These are phyloP conservation scores for Oscheius myriophilus DNA, from an alignment of 2,888 invertebrate species.

Conservation along the genomic window DNA sequence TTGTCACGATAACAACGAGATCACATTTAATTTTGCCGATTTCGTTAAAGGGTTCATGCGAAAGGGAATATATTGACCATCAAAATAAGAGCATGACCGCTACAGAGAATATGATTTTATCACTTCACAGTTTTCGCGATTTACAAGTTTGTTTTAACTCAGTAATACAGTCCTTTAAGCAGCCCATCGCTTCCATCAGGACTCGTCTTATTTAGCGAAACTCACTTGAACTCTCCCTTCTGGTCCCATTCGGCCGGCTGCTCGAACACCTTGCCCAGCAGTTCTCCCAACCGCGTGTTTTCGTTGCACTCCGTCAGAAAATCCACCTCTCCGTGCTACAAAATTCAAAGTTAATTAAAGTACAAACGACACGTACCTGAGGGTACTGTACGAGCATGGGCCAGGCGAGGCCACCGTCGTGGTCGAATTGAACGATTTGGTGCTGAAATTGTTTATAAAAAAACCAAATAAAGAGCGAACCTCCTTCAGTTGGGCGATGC, in stretches of 20 bases:
- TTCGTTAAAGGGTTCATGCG: too few species aligned
- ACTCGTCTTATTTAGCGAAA: too few species aligned
- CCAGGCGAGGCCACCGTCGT: slow-evolving; percentile 72
- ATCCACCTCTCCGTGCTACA: slow-evolving; percentile 79
- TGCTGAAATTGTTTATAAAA: slow-evolving; percentile 32
- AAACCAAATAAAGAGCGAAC: slow-evolving; percentile 30
- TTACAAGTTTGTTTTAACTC: too few species aligned
- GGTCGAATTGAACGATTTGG: slow-evolving; percentile 71
- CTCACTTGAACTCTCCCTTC: slow-evolving; percentile 76
- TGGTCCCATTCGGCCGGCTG: slow-evolving; percentile 80
- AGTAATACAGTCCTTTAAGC: too few species aligned
- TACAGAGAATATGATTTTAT: too few species aligned
- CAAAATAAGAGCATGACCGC: too few species aligned
- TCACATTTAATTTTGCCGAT: too few species aligned
- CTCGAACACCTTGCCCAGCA: slow-evolving; percentile 75
- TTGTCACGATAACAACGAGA: too few species aligned
- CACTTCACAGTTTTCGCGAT: too few species aligned
- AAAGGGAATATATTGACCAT: too few species aligned
- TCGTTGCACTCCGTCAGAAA: slow-evolving; percentile 82
- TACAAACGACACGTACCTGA: slow-evolving; percentile 32
- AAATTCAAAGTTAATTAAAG: not conserved
- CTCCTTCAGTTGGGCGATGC: slow-evolving; percentile 48
- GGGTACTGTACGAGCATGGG: slow-evolving; percentile 67
- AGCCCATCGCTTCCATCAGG: too few species aligned
- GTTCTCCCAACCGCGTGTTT: slow-evolving; percentile 73